Percentiles rank a stretch among this genome's conserved stretches.
Conservation (phyloP, 2,888 invertebrate genomes). For the Poecilus cupreus region DNA sequence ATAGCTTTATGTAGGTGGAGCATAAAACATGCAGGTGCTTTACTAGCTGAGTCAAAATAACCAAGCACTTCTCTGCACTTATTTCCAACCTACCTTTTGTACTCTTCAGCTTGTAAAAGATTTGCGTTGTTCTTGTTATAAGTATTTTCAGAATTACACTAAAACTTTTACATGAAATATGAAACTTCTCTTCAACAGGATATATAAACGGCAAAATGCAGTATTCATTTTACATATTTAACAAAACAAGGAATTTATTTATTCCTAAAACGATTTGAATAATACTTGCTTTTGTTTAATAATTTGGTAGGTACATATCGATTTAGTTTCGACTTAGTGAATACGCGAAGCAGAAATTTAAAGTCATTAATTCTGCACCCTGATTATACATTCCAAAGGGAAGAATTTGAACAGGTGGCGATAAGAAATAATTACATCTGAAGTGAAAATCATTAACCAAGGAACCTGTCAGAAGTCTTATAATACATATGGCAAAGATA, state of each 20-base stretch:
- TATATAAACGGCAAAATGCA: not conserved
- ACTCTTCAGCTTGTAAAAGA: not conserved
- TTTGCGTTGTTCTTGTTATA: constrained; percentile 1
- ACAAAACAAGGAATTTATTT: too few species aligned
- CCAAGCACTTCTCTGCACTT: not conserved
- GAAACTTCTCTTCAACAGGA: constrained; percentile 2
- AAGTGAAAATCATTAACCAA: constrained; percentile 33
- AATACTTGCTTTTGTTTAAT: not conserved
- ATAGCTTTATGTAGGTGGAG: constrained; percentile 1
- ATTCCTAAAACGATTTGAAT: too few species aligned
- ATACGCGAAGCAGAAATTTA: not conserved
- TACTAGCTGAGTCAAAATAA: not conserved
- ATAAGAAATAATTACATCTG: constrained; percentile 37
- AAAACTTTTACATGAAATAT: constrained; percentile 11
- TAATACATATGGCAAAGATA: constrained; percentile 15
- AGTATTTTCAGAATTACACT: constrained; percentile 19
- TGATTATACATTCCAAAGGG: constrained; percentile 26
- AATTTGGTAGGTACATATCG: not conserved
- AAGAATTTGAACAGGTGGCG: constrained; percentile 37
- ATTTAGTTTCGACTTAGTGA: not conserved
- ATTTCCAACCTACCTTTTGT: not conserved
- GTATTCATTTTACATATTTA: not conserved
- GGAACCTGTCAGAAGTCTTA: not conserved
- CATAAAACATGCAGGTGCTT: constrained; percentile 4
- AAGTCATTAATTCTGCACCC: constrained; percentile 2